Base-by-base conservation (phyloP, 2,888 invertebrate species). In the Chrysomela aeneicollis region DNA sequence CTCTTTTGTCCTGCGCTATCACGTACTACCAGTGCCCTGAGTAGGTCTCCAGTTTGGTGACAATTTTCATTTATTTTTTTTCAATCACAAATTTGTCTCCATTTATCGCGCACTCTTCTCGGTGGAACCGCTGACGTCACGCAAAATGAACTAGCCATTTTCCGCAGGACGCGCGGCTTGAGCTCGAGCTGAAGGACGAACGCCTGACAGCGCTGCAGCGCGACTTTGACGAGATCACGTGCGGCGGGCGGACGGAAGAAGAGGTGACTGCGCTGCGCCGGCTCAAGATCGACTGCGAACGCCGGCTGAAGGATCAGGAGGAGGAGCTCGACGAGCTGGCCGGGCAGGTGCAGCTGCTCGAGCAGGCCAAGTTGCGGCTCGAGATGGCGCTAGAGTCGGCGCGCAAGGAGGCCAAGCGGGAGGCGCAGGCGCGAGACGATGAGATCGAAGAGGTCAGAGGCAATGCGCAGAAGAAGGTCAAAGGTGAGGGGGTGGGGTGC, bases 311-410 rank as follows among this genome's bases (percentile, higher is more conserved):
- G 68, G 93, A 94, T 78, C 93, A 93, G 83, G 97, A 97, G 79
- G 97, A 98, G 80, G 98, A 98, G 81, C 85, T 98, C 57, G 98
- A 98, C 78, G 98, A 98, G 79, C 87, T 97, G 79, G 96, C 97
- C 2, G 97, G 95, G 2, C 83, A 83, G 67, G 82, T 81, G 0
- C 88, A 93, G 83, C 86, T 97, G 74, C 84, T 98, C 77, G 96
- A 97, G 81, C 96, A 96, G 82, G 93, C 95, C 1, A 97, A 97
- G 82, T 86, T 97, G 22, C 88, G 97, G 1, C 85, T 98, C 70
- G 97, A 98, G 83, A 97, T 98, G 97, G 88, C 92, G 49, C 83
- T 96, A 73, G 97, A 98, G 80, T 95, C 95, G 73, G 90, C 93
- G 82, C 89, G 96, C 53, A 97, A 97, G 80, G 95, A 96, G 77